Base-by-base conservation (phyloP, 1,140 invertebrate genomes). In the Telenomus remus region DNA sequence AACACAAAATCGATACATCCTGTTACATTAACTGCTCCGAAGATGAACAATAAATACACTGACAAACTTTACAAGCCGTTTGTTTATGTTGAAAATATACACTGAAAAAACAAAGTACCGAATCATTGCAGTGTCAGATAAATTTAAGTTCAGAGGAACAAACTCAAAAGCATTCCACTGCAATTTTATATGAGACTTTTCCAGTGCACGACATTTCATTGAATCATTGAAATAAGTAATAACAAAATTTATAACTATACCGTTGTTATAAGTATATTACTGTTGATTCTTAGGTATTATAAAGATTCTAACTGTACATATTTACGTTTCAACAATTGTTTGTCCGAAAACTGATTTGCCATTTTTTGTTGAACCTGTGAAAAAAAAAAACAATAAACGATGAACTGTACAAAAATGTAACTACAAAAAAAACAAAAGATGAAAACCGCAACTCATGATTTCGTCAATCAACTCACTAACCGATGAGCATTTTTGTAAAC, bases 201-300 rank as follows among this genome's bases (percentile, higher is more conserved):
- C 44, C 42, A 46, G 42, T 42, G 47, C 12, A 13, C 0, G 6
- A 7, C 9, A 34, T 1, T 27, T 27, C 6, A 27, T 27, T 27
- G 19, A 27, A 27, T 7, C 13, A 56, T 7, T 33, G 10, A 33
- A 19, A 56, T 44, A 11, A 56, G n/a, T n/a, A 9, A n/a, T 39
- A n/a, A 39, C n/a, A 39, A 39, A 11, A 11, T 39, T 46, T 56
- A 34, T 63, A 53, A 63, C 59, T 63, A n/a, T n/a, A 53, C 12
- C 13, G 51, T 55, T 64, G 43, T 65, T 65, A 43, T 6, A 27
- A 65, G 16, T 2, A 34, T 55, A 65, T 34, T 48, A 12, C 19
- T 56, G 63, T 66, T 66, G 53, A 56, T 56, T 66, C 56, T 66
- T 14, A 50, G 56, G 53, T 56, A 66, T 49, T 64, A 64, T 54